These are phyloP conservation scores for Paradisaea rubra DNA, from an alignment of 2,113 vertebrate species.

Conservation along the genomic window DNA sequence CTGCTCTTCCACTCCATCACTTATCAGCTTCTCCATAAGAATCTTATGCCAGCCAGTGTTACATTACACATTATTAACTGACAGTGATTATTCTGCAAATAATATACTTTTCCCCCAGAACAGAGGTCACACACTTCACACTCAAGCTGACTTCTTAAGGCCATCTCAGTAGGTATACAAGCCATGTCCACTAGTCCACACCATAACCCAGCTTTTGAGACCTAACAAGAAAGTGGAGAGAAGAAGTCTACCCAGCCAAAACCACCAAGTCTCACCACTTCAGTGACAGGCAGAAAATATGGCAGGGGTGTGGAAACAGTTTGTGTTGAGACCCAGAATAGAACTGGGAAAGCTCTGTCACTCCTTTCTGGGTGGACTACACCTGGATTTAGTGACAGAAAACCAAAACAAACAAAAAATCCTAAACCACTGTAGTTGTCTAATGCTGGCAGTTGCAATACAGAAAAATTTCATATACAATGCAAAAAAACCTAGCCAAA, in stretches of 20 bases:
- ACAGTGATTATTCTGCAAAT: neutral
- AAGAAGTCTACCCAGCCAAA: neutral
- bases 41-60: neutral
- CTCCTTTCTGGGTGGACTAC: neutral
- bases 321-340: neutral
- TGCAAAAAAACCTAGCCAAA: neutral
- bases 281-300: neutral
- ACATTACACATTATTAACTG: neutral
- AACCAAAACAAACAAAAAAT: neutral
- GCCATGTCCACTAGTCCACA: too few relatives aligned
- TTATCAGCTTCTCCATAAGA: neutral
- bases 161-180: neutral
- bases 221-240: neutral
- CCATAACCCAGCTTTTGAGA: neutral
- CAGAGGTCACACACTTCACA: neutral
- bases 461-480: neutral
- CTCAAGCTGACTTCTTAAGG: neutral
- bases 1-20: neutral
- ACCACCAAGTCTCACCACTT: neutral
- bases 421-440: too few relatives aligned
- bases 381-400: neutral
- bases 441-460: neutral
- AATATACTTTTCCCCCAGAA: neutral
- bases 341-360: neutral
- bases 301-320: neutral